Conservation (phyloP, 2,797 vertebrate genomes). For the Numenius phaeopus region DNA sequence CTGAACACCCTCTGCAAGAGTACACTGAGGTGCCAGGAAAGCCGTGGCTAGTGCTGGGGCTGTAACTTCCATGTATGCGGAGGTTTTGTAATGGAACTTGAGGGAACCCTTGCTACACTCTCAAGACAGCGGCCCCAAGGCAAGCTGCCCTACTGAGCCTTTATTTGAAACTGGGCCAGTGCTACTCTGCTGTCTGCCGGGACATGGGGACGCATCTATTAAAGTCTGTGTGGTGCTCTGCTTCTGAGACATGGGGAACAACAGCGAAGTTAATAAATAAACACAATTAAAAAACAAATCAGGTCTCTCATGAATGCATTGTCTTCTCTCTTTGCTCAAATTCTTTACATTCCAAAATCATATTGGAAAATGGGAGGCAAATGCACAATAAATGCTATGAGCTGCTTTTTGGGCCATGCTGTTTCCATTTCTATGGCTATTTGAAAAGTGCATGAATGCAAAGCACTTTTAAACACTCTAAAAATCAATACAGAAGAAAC, state of each 20-base stretch:
- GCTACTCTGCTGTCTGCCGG: not conserved
- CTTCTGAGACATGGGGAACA: not conserved
- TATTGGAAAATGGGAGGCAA: slow-evolving; percentile 39
- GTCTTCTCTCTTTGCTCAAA: slow-evolving; percentile 41
- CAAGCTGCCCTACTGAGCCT: not conserved
- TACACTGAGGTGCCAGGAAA: not conserved
- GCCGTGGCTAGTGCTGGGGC: fast-evolving
- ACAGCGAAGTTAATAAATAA: slow-evolving; percentile 61
- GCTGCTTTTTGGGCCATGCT: not conserved
- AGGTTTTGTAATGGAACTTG: not conserved
- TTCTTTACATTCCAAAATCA: slow-evolving; percentile 52
- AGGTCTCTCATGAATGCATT: slow-evolving; percentile 40
- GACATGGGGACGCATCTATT: not conserved
- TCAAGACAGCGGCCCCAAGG: not conserved
- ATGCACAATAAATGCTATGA: slow-evolving; percentile 39
- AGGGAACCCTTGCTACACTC: not conserved
- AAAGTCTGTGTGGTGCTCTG: not conserved
- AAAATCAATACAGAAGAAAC: slow-evolving; percentile 63
- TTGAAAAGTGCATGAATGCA: slow-evolving; percentile 63
- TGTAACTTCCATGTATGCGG: not conserved
- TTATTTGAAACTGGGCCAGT: not conserved
- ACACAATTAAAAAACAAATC: slow-evolving; percentile 55
- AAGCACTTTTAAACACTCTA: slow-evolving; percentile 66
- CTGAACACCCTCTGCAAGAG: not conserved
- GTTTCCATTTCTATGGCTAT: slow-evolving; percentile 49